These are phyloP conservation scores for Clunio marinus DNA, from an alignment of 2,888 invertebrate genomes.

Conservation along the genomic window DNA sequence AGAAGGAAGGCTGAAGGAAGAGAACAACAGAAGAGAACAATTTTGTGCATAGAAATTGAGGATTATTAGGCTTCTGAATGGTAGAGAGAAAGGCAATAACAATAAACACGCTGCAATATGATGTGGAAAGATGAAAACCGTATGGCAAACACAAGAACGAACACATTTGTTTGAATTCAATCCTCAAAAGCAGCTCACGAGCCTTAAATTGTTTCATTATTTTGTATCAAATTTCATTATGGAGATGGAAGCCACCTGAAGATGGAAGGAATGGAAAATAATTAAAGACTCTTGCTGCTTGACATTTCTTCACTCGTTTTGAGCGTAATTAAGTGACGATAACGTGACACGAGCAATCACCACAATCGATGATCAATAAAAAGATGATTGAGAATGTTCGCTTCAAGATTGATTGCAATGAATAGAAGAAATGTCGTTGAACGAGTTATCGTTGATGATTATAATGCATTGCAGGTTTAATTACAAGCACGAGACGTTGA, in stretches of 20 bases:
- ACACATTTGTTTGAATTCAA: no score
- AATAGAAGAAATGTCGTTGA: not conserved
- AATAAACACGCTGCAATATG: slow-evolving; percentile 23
- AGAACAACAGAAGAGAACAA: no score
- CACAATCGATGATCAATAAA: no score
- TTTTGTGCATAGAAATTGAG: slow-evolving; percentile 29
- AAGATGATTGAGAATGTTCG: no score
- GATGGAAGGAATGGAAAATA: no score
- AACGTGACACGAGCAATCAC: no score
- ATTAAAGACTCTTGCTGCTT: no score
- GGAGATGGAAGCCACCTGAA: not conserved
- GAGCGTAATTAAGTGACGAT: no score
- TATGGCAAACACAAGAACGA: no score
- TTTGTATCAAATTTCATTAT: not conserved
- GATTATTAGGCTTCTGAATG: slow-evolving; percentile 5
- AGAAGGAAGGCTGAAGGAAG: not conserved
- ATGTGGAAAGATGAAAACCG: not conserved
- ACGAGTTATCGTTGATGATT: not conserved
- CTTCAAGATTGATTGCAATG: no score
- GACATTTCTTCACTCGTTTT: no score
- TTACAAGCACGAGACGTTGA: slow-evolving; percentile 5
- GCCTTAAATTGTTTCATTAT: not conserved
- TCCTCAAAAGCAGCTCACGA: not conserved
- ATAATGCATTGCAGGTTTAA: not conserved
- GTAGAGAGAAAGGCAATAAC: slow-evolving; percentile 11